Conservation (phyloP, 1,140 invertebrate species). For the Plutomurus gul region DNA sequence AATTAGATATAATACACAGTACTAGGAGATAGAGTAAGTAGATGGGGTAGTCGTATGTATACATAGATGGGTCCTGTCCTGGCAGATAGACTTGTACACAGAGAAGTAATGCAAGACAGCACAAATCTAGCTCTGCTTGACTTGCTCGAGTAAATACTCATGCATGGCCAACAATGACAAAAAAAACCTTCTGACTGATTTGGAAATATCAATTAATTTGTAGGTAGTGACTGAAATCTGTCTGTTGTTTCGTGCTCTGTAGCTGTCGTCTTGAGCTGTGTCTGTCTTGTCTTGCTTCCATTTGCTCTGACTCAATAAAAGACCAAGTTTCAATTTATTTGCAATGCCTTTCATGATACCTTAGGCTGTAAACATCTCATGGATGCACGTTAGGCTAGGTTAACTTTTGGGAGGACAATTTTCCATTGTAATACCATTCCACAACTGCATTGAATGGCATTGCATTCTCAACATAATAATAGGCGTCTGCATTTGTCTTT, state of each 20-base stretch:
- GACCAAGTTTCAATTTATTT: not conserved
- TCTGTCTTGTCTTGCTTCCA: not conserved
- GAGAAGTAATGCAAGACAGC: not conserved
- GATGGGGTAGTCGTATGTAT: not conserved
- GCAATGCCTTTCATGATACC: not conserved
- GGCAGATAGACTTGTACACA: not conserved
- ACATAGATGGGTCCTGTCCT: not conserved
- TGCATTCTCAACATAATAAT: not conserved
- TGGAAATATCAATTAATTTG: conserved; percentile 28
- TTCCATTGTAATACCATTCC: conserved; percentile 6
- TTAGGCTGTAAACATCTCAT: not conserved
- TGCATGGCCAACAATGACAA: conserved; percentile 28
- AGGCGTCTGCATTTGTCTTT: not conserved
- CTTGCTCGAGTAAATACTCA: conserved; percentile 16
- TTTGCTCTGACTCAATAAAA: not conserved
- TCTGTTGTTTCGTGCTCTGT: not conserved
- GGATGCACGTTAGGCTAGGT: not conserved
- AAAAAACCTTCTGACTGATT: conserved; percentile 23
- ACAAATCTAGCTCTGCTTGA: not conserved
- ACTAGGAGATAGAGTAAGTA: too few relatives aligned
- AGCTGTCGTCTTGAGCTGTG: too few relatives aligned
- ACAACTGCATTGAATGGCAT: not conserved
- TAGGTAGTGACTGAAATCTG: not conserved
- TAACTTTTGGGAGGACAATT: conserved; percentile 26
- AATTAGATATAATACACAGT: too few relatives aligned